These are phyloP conservation scores for Myopa tessellatipennis DNA, from an alignment of 2,888 invertebrate genomes.

Conservation along the genomic window DNA sequence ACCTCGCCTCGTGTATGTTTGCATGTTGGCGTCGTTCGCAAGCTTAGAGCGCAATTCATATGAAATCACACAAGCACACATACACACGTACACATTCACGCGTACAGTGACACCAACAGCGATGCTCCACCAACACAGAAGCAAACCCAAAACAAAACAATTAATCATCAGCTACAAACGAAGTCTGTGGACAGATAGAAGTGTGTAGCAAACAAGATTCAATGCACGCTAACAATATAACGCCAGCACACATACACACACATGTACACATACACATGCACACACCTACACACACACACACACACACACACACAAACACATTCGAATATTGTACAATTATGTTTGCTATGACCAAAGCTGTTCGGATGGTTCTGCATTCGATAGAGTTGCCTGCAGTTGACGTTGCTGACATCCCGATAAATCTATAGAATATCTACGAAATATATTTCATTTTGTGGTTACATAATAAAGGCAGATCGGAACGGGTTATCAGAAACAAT, in stretches of 20 bases:
- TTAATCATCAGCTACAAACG: conserved; percentile 35
- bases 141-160: conserved; percentile 20
- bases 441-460: conserved; percentile 20
- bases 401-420: conserved; percentile 27
- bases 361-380: neutral
- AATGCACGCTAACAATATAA: conserved; percentile 5
- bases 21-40: neutral
- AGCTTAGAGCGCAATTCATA: neutral
- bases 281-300: neutral
- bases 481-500: neutral
- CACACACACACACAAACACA: neutral
- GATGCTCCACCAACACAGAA: neutral
- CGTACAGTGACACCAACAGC: neutral
- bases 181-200: conserved; percentile 24
- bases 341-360: neutral
- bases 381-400: conserved; percentile 22
- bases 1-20: neutral
- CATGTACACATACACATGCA: neutral
- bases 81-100: neutral
- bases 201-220: conserved; percentile 10
- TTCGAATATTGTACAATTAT: too few relatives aligned
- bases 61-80: neutral
- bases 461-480: conserved; percentile 29
- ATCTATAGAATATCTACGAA: conserved; percentile 15
- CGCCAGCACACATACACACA: neutral